These are phyloP conservation scores for Yponomeuta cagnagella DNA, from an alignment of 2,888 invertebrate genomes.

Conservation along the genomic window DNA sequence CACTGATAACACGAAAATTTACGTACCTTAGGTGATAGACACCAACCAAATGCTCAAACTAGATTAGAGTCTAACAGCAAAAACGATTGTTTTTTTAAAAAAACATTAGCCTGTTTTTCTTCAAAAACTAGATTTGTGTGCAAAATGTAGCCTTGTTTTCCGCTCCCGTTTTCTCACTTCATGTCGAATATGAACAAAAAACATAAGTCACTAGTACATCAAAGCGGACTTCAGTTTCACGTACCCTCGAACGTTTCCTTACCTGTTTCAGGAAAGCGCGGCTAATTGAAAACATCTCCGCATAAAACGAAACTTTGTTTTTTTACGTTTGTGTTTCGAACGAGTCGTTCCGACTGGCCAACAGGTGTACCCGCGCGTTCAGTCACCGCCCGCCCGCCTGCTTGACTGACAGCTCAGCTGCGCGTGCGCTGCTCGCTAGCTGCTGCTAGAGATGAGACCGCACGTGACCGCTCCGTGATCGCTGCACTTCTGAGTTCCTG, in stretches of 20 bases:
- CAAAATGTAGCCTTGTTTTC: too few species aligned
- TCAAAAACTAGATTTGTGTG: too few species aligned
- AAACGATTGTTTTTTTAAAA: too few species aligned
- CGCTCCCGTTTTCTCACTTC: too few species aligned
- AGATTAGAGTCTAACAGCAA: too few species aligned
- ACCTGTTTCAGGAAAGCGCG: slow-evolving; percentile 5
- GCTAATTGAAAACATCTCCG: neutral
- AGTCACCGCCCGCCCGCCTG: neutral
- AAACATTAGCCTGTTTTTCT: too few species aligned
- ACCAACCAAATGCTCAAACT: too few species aligned
- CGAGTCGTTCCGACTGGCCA: neutral
- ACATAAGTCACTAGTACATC: too few species aligned
- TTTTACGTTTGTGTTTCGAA: neutral
- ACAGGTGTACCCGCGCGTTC: neutral
- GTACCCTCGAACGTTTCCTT: neutral
- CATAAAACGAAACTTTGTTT: neutral
- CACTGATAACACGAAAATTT: too few species aligned
- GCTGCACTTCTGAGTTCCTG: neutral
- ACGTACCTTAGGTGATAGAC: too few species aligned
- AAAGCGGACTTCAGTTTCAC: too few species aligned
- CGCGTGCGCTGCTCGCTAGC: neutral
- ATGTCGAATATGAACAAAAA: too few species aligned
- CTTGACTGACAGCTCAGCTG: neutral
- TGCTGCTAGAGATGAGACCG: neutral
- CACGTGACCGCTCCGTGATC: neutral